Conservation (phyloP, 2,888 invertebrate genomes). For the Thymelicus acteon region DNA sequence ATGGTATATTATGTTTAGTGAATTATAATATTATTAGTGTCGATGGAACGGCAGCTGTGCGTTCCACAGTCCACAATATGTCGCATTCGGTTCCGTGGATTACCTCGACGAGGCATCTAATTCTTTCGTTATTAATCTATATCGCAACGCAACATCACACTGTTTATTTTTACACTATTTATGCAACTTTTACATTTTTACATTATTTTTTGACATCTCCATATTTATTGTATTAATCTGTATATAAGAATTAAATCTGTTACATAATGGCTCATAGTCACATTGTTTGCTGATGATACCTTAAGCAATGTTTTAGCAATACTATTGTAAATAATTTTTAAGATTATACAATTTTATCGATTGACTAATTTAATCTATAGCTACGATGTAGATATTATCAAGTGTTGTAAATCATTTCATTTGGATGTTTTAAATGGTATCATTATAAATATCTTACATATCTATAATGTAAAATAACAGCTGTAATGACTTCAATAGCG, state of each 20-base stretch:
- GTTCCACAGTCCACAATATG: too few relatives aligned
- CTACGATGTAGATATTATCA: neutral
- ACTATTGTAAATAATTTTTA: neutral
- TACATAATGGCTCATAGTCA: neutral
- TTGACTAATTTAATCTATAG: neutral
- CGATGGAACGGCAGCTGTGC: too few relatives aligned
- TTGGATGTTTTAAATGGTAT: too few relatives aligned
- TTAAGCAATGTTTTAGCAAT: neutral
- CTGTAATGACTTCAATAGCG: neutral
- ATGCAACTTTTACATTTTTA: neutral
- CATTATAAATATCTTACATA: too few relatives aligned
- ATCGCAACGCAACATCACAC: neutral
- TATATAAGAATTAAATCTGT: neutral
- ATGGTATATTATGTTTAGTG: neutral
- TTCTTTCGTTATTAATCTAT: too few relatives aligned
- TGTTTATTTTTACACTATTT: neutral
- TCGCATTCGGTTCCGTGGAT: too few relatives aligned
- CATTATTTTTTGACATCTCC: neutral
- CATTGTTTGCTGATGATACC: neutral
- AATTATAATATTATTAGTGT: neutral
- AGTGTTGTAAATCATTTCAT: too few relatives aligned
- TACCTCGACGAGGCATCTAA: too few relatives aligned
- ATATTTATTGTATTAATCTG: neutral
- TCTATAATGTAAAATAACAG: too few relatives aligned
- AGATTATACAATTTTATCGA: neutral